Percentiles rank a stretch among this genome's conserved stretches.
Conservation (phyloP, 1,140 invertebrate species). For the Cydia strobilella region DNA sequence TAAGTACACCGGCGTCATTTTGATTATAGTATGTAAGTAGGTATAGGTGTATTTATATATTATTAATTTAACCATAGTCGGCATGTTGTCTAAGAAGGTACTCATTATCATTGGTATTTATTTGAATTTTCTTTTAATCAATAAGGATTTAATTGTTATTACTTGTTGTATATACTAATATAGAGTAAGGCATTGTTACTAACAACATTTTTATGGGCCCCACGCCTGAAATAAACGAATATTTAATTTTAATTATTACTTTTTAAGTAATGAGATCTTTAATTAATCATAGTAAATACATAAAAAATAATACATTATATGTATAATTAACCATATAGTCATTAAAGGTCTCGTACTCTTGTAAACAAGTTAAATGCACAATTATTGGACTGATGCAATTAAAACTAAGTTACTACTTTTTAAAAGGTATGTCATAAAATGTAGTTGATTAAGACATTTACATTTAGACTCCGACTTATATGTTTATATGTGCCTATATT, state of each 20-base stretch:
- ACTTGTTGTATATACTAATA: too few species aligned
- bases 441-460: background rate
- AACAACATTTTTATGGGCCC: too few species aligned
- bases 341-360: background rate
- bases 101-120: too few species aligned
- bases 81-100: background rate
- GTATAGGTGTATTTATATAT: too few species aligned
- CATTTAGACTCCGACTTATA: background rate
- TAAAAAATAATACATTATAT: background rate
- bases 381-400: background rate
- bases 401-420: background rate
- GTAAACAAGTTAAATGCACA: background rate
- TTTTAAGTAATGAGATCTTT: background rate
- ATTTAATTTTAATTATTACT: too few species aligned
- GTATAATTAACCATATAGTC: background rate
- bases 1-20: too few species aligned
- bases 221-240: too few species aligned
- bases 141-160: too few species aligned
- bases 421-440: conserved; percentile 11
- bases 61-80: too few species aligned
- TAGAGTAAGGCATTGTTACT: too few species aligned
- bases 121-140: too few species aligned
- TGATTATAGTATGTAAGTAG: too few species aligned
- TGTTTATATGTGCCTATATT: background rate
- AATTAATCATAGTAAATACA: background rate